A percentile compares a stretch with the other conserved stretches of the same genome.
These are phyloP conservation scores for Lasioglossum malachurum DNA, from an alignment of 2,888 invertebrate species.

Conservation along the genomic window DNA sequence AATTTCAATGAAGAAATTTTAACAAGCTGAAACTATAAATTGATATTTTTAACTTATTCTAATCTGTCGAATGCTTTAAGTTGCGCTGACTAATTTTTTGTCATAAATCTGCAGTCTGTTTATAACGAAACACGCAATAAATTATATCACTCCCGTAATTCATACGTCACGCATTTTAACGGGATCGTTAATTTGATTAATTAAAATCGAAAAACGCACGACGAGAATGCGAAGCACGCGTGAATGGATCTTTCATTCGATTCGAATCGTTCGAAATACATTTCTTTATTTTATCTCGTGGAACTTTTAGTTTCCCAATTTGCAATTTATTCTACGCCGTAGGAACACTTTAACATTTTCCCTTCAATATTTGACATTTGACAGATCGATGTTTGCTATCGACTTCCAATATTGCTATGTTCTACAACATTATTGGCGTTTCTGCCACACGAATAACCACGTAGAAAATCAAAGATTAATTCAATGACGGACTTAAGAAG, in stretches of 20 bases:
- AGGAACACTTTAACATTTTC: neutral
- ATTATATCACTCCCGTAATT: neutral
- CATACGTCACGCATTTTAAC: neutral
- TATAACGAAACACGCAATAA: neutral
- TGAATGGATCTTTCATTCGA: neutral
- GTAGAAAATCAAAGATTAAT: neutral
- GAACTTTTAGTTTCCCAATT: neutral
- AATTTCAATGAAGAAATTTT: neutral
- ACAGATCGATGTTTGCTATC: neutral
- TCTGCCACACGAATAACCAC: neutral
- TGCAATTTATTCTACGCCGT: neutral
- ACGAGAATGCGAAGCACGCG: neutral
- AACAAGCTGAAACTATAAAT: neutral
- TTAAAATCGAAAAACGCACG: neutral
- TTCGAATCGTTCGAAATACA: neutral
- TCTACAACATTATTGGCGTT: neutral
- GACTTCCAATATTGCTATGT: neutral
- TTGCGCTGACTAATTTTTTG: too few species aligned
- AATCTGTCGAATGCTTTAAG: too few species aligned
- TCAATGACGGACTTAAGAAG: neutral
- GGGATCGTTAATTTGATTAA: neutral
- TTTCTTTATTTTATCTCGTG: neutral
- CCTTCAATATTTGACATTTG: neutral
- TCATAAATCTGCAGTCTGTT: too few species aligned
- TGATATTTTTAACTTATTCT: neutral